Percentiles rank a stretch among this genome's conserved stretches.
phyloP scores from a whole-genome alignment of 2,113 vertebrate genomes.

The Alligator mississippiensis region DNA sequence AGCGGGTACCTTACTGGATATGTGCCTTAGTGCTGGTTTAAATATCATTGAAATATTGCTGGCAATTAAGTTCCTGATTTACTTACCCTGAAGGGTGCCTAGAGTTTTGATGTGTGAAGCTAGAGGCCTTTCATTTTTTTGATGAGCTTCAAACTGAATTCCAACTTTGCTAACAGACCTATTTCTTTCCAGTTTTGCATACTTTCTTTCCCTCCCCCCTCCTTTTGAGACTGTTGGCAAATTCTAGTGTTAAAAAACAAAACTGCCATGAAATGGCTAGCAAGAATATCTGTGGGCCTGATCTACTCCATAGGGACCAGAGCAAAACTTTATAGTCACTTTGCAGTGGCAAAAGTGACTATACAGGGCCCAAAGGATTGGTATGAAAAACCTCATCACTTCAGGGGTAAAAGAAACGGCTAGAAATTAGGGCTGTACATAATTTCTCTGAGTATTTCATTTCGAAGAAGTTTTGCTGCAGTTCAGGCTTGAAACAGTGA shows the following conservation, averaged over 20 bases:
- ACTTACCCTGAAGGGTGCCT: not conserved
- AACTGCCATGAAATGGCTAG: not conserved
- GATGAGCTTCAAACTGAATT: slow-evolving; percentile 37
- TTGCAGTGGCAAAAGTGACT: not conserved
- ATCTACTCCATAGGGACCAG: not conserved
- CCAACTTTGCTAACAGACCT: not conserved
- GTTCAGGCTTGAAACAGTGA: no score
- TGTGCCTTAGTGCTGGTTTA: no score
- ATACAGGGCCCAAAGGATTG: not conserved
- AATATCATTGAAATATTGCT: not conserved
- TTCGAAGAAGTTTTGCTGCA: no score
- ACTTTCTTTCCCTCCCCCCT: not conserved
- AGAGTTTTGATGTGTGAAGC: slow-evolving; percentile 8
- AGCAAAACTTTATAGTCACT: not conserved
- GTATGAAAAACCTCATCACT: not conserved
- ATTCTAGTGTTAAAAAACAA: not conserved
- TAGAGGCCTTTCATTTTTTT: slow-evolving; percentile 11
- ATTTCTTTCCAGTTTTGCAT: slow-evolving; percentile 34
- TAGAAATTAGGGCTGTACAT: no score
- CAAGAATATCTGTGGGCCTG: not conserved
- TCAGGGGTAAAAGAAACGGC: not conserved
- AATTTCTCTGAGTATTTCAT: no score
- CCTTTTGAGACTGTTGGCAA: not conserved
- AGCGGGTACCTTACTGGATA: no score
- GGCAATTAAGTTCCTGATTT: slow-evolving; percentile 35